Percentiles rank a stretch among this genome's conserved stretches.
These are phyloP conservation scores for Botrylloides violaceus DNA, from an alignment of 23 tunicate genomes.

Conservation along the genomic window DNA sequence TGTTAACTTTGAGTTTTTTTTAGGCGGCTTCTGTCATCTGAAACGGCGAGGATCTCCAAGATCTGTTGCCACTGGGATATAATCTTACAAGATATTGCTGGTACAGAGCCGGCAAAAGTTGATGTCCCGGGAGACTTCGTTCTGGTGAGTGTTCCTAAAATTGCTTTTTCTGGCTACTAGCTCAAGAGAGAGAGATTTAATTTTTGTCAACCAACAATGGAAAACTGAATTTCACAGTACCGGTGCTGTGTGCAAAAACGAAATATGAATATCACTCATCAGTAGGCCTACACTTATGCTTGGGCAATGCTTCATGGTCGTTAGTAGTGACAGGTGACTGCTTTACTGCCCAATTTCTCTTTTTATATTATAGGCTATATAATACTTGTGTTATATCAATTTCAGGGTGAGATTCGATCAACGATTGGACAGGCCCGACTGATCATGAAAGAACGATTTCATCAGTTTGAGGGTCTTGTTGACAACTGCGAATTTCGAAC, in stretches of 20 bases:
- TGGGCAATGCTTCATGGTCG: too few relatives aligned
- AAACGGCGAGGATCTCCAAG: conserved; percentile 3
- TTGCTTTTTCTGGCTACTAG: too few relatives aligned
- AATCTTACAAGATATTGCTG: neutral
- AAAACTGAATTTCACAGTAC: too few relatives aligned
- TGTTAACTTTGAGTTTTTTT: too few relatives aligned
- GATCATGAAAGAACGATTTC: conserved; percentile 56
- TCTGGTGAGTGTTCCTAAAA: too few relatives aligned
- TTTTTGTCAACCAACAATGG: too few relatives aligned
- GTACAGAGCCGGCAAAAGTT: neutral
- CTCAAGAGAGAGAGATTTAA: too few relatives aligned
- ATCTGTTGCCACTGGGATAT: conserved; percentile 8
- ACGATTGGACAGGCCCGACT: conserved; percentile 69
- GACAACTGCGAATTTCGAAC: conserved; percentile 64
- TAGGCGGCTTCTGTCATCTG: conserved; percentile 14
- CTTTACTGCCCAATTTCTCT: neutral
- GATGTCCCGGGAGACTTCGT: neutral
- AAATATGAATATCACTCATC: too few relatives aligned
- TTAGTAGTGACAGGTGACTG: neutral
- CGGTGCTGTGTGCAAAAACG: too few relatives aligned
- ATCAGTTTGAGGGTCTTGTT: conserved; percentile 69
- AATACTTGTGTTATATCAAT: neutral
- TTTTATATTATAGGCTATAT: neutral
- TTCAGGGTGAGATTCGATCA: conserved; percentile 77
- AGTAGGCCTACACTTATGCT: too few relatives aligned